Base-by-base conservation (phyloP, 2,113 vertebrate genomes). In the Formicarius rufipectus region DNA sequence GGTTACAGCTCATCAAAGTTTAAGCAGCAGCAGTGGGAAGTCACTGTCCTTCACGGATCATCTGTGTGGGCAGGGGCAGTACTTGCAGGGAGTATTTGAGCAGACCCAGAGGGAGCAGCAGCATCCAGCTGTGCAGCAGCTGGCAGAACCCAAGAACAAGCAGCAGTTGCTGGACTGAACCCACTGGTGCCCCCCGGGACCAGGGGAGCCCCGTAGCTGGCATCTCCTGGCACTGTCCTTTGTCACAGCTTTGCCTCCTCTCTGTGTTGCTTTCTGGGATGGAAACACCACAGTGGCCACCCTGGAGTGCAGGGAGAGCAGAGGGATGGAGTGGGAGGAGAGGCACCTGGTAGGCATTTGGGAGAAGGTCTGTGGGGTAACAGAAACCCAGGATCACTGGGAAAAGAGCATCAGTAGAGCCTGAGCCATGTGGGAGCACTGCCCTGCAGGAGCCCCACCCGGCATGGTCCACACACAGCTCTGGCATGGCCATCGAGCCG, bases 1-100 rank as follows among this genome's bases (percentile, higher is more conserved):
- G 24, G 97, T 97, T 91, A 95, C 91, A 96, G 94, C 87, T 97
- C 98, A 98, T 99, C 69, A 99, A 99, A 98, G 94, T 98, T 99
- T 99, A 80, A 99, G 97, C 74, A 93, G 93, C 74, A 45, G 84
- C 17, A 22, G 95, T 95, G 98, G 98, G 98, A 98, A 98, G 97
- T 97, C 93, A 95, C 97, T 95, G 74, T 94, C 90, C 63, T 7
- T 17, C 3, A 8, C 11, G 4, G 82, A 84, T 88, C 89, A 37
- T 5, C 4, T 0, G 7, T 1, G 31, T 2, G 13, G 79, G 88
- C 35, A 75, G 50, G 28, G 53, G 16, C 47, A 60, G 69, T 47
- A n/a, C 15, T 49, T 0, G 0, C 22, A 16, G 62, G 2, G 19
- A 17, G 7, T 31, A 3, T 79, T 6, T 47, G 62, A 67, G 72